Evolutionary conservation across 2,113 vertebrate genomes (phyloP).

Genomic region (Seriola quinqueradiata): DNA sequence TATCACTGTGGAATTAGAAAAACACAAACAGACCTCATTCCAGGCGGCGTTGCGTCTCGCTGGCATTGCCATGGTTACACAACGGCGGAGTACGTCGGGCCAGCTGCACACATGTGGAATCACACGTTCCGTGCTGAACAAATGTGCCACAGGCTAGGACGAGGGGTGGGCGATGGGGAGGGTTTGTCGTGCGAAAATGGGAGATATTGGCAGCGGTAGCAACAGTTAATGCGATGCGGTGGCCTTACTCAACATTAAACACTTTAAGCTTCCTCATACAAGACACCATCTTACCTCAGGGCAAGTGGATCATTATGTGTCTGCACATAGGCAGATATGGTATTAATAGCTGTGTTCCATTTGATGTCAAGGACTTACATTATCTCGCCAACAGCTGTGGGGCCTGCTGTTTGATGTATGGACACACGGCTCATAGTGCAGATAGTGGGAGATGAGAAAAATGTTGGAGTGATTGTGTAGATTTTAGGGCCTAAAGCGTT

Average conservation of each 20-base stretch:
- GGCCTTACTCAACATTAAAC: conserved; percentile 49
- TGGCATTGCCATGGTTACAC: conserved; percentile 47
- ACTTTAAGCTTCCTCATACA: conserved; percentile 47
- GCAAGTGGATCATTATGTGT: conserved; percentile 64
- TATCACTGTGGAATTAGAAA: conserved; percentile 14
- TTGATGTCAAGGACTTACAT: conserved; percentile 72
- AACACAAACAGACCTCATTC: conserved; percentile 10
- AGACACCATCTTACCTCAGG: conserved; percentile 51
- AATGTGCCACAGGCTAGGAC: conserved; percentile 18
- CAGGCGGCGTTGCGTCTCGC: background rate
- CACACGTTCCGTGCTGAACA: conserved; percentile 14
- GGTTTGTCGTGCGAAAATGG: background rate
- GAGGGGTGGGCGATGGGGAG: background rate
- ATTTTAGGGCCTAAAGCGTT: conserved; percentile 45
- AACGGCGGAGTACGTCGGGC: background rate
- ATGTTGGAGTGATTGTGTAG: conserved; percentile 56
- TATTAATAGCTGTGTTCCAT: conserved; percentile 75
- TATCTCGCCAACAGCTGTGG: conserved; percentile 68
- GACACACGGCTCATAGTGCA: conserved; percentile 50
- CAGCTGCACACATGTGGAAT: conserved; percentile 27
- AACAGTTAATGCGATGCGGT: conserved; percentile 21
- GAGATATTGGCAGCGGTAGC: conserved; percentile 32
- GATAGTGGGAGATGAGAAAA: conserved; percentile 63
- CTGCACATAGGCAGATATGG: conserved; percentile 64
- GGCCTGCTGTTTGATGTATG: conserved; percentile 68